phyloP scores from a whole-genome alignment of 2,797 vertebrate genomes.

The Varecia variegata region DNA sequence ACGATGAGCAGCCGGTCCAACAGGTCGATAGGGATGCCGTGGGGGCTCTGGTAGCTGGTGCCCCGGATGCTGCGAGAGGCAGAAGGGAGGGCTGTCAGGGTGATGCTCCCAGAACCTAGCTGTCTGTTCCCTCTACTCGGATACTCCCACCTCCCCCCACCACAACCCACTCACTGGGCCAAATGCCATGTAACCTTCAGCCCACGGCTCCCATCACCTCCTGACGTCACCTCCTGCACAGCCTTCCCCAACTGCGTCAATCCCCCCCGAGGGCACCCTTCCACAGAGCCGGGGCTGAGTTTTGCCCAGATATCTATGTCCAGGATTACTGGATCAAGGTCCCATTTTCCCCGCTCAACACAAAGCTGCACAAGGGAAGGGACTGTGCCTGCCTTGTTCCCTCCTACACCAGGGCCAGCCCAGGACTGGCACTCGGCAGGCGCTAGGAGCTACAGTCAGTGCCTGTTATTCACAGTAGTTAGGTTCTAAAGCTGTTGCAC shows the following conservation, averaged over 20 bases:
- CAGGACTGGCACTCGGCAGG: not conserved
- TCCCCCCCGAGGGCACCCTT: not conserved
- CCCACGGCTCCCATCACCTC: not conserved
- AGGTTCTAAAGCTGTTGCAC: fast-evolving
- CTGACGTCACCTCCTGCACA: not conserved
- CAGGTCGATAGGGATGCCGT: slow-evolving; percentile 95
- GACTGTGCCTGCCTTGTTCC: not conserved
- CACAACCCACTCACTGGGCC: not conserved
- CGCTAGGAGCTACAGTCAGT: fast-evolving
- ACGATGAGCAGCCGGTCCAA: slow-evolving; percentile 95
- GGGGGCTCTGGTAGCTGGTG: slow-evolving; percentile 96
- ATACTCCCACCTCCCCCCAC: fast-evolving
- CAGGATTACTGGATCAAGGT: slow-evolving; percentile 49
- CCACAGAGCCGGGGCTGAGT: fast-evolving
- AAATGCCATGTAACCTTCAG: slow-evolving; percentile 3
- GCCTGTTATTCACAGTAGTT: fast-evolving
- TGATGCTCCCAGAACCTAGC: fast-evolving
- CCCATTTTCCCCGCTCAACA: not conserved
- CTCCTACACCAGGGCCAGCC: not conserved
- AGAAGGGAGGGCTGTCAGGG: not conserved
- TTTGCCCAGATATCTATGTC: not conserved
- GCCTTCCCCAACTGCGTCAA: not conserved
- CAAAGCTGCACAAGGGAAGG: not conserved
- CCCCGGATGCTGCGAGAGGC: slow-evolving; percentile 89
- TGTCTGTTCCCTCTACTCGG: not conserved